Conservation (phyloP, 2,888 invertebrate species). For the Drosophila diplacantha region DNA sequence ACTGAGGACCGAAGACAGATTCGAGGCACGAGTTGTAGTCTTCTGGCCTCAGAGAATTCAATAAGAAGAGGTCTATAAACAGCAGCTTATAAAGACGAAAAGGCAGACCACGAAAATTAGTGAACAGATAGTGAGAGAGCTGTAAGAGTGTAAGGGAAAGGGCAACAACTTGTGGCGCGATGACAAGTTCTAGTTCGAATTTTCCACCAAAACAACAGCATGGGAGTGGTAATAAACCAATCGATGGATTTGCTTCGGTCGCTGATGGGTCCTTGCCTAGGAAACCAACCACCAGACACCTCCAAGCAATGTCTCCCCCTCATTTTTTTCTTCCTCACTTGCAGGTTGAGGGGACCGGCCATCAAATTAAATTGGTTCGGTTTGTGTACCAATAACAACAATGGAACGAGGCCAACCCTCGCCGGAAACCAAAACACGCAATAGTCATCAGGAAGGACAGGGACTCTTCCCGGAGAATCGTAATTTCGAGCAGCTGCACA, state of each 20-base stretch:
- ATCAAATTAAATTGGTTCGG: conserved; percentile 62
- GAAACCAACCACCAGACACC: conserved; percentile 39
- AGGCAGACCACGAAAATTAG: conserved; percentile 63
- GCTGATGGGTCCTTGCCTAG: conserved; percentile 25
- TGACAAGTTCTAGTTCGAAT: conserved; percentile 53
- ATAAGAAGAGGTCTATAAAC: conserved; percentile 66
- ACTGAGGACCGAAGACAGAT: conserved; percentile 26
- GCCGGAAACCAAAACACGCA: conserved; percentile 56
- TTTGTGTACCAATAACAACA: conserved; percentile 64
- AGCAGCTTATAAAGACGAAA: conserved; percentile 65
- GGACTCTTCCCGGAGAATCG: conserved; percentile 10
- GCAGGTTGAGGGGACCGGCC: conserved; percentile 48
- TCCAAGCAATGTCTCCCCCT: not conserved
- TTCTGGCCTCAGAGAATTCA: conserved; percentile 51
- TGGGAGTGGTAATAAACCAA: conserved; percentile 55
- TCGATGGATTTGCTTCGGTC: conserved; percentile 43
- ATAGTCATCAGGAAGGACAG: conserved; percentile 37
- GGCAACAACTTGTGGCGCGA: conserved; percentile 70
- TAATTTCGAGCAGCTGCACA: conserved; percentile 39
- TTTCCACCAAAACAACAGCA: not conserved
- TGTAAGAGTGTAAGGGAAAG: conserved; percentile 16
- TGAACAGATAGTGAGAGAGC: conserved; percentile 35
- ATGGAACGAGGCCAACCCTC: conserved; percentile 55
- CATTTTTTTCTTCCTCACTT: conserved; percentile 9
- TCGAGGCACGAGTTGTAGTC: conserved; percentile 60